Conservation (phyloP, 2,113 vertebrate genomes). For the Cyprinodon tularosa region DNA sequence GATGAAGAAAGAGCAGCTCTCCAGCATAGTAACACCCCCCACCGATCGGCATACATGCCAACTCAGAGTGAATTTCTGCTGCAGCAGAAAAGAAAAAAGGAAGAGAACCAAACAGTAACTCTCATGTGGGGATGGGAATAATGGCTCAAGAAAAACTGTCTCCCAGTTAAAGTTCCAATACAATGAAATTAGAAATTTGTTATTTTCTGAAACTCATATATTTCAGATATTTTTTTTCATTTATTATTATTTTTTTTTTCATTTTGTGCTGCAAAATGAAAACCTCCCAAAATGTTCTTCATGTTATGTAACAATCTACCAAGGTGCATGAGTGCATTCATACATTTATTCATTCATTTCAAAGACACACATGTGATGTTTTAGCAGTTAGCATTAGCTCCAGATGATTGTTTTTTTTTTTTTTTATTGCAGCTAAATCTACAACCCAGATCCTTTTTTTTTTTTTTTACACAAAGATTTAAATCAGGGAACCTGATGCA, state of each 20-base stretch:
- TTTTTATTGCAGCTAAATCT: no score
- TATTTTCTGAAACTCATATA: background rate
- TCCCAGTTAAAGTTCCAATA: background rate
- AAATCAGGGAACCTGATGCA: no score
- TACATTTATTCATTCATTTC: no score
- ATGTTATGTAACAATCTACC: no score
- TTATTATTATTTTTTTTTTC: background rate
- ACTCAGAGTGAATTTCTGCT: constrained; percentile 24
- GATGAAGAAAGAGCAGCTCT: constrained; percentile 10
- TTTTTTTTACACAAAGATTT: no score
- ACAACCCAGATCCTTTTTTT: no score
- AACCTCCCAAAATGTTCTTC: no score
- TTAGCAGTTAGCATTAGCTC: no score
- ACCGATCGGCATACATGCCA: constrained; percentile 9
- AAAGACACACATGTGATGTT: no score
- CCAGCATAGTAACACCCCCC: constrained; percentile 22
- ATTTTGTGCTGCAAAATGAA: background rate
- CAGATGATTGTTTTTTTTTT: no score
- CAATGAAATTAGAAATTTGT: background rate
- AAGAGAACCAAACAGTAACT: background rate
- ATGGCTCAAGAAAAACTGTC: background rate
- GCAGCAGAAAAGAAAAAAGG: background rate
- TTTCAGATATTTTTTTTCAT: background rate
- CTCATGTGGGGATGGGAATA: background rate
- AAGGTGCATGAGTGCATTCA: no score